Percentiles rank a stretch among this genome's conserved stretches.
Conservation (phyloP, 2,113 vertebrate species). For the Phylloscopus trochilus region DNA sequence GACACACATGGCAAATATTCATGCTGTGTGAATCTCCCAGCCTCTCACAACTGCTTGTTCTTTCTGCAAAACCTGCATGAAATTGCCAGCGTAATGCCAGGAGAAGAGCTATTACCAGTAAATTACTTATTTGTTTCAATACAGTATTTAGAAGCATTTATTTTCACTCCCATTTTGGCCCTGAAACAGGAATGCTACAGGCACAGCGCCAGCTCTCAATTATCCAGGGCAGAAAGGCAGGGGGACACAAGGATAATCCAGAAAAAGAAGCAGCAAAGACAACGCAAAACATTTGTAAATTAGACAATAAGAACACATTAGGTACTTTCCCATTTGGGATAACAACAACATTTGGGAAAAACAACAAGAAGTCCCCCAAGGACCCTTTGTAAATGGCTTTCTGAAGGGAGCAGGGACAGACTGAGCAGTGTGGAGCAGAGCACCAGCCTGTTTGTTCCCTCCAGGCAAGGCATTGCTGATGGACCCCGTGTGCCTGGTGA, state of each 20-base stretch:
- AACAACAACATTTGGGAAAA: not conserved
- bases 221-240: conserved; percentile 7
- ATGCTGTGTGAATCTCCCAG: not conserved
- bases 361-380: not conserved
- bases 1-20: not conserved
- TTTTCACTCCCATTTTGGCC: conserved; percentile 53
- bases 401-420: not conserved
- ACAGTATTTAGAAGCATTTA: conserved; percentile 28
- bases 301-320: not conserved
- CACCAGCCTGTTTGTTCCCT: not conserved
- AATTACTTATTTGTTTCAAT: conserved; percentile 37
- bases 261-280: not conserved
- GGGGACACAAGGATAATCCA: not conserved
- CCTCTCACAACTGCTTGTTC: not conserved
- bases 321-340: not conserved
- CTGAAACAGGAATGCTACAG: not conserved
- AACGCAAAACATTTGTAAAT: not conserved
- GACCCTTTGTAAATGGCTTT: not conserved
- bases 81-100: not conserved
- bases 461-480: not conserved
- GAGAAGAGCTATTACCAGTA: not conserved
- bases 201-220: not conserved
- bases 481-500: rapidly evolving
- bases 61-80: not conserved
- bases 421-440: not conserved